phyloP scores from a whole-genome alignment of 1,140 invertebrate species.

The Harpegnathos saltator region DNA sequence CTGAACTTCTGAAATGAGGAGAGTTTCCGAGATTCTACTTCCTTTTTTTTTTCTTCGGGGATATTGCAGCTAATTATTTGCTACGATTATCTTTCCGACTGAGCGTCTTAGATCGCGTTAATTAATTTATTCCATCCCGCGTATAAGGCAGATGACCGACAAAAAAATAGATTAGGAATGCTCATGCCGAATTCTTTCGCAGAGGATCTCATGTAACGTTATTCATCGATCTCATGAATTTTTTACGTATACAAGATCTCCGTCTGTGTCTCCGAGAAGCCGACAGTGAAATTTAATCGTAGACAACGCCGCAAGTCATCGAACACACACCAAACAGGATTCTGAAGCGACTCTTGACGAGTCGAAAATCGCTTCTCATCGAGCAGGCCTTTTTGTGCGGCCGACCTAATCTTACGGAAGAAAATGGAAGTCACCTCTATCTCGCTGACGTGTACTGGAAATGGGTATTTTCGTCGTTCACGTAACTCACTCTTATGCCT shows the following conservation, averaged over 20 bases:
- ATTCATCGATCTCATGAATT: neutral
- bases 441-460: constrained; percentile 10
- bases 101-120: neutral
- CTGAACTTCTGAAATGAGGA: neutral
- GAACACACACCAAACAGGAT: constrained; percentile 16
- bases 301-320: constrained; percentile 2
- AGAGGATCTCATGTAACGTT: neutral
- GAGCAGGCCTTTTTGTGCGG: constrained; percentile 7
- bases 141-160: neutral
- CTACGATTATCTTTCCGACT: neutral
- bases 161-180: neutral
- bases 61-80: neutral
- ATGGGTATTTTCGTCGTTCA: constrained; percentile 1
- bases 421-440: constrained; percentile 11
- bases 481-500: constrained; percentile 13
- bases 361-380: constrained; percentile 22
- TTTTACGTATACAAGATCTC: neutral
- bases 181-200: neutral
- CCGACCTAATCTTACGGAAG: neutral
- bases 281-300: neutral
- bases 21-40: neutral
- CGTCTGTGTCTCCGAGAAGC: neutral
- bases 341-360: constrained; percentile 3
- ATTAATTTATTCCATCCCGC: neutral
- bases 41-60: neutral